These are phyloP conservation scores for Temnothorax rugatulus DNA, from an alignment of 2,888 invertebrate genomes.

Conservation along the genomic window DNA sequence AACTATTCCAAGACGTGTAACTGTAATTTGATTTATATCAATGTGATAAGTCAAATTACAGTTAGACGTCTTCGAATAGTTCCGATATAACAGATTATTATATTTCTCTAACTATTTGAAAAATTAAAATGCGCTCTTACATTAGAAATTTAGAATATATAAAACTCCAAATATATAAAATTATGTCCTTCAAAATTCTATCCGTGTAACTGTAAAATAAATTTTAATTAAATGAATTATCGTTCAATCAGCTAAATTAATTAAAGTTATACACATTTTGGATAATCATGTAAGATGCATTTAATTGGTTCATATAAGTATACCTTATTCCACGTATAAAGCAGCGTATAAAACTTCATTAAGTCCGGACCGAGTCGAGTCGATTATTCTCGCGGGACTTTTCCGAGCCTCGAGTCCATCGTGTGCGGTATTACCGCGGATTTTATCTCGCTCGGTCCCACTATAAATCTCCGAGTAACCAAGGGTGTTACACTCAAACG, in stretches of 20 bases:
- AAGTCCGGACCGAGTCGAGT: constrained; percentile 25
- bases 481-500: constrained; percentile 72
- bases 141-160: background rate
- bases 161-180: background rate
- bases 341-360: constrained; percentile 26
- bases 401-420: constrained; percentile 59
- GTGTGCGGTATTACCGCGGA: constrained; percentile 65
- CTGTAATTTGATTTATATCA: background rate
- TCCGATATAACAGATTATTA: background rate
- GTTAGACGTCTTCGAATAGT: background rate
- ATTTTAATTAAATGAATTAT: background rate
- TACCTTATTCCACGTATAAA: background rate
- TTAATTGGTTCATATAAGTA: constrained; percentile 9
- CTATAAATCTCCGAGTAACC: constrained; percentile 70
- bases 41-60: background rate
- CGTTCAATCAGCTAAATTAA: background rate
- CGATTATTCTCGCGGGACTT: constrained; percentile 59
- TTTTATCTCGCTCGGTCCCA: constrained; percentile 68
- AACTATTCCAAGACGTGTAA: background rate
- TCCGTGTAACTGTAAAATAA: background rate
- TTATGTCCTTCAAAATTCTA: background rate
- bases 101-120: background rate
- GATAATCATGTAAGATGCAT: background rate
- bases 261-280: background rate
- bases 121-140: background rate